A percentile compares a stretch with the other conserved stretches of the same genome.
Evolutionary conservation across 1,140 invertebrate genomes (phyloP).

Genomic region (Chionoecetes opilio): DNA sequence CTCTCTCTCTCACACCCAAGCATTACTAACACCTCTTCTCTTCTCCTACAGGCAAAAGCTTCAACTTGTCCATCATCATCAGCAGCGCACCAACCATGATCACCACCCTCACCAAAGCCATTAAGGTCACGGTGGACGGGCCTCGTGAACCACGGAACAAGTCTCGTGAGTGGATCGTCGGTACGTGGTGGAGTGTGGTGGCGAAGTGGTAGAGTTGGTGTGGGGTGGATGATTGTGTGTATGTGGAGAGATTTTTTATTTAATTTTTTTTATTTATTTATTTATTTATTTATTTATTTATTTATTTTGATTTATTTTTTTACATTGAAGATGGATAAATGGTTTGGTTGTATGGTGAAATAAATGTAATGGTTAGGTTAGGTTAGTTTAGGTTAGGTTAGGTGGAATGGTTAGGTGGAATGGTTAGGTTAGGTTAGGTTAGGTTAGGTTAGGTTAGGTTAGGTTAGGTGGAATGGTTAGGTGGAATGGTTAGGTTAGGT

Average conservation of each 20-base stretch:
- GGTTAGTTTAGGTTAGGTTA: too few relatives aligned
- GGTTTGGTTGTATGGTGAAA: too few relatives aligned
- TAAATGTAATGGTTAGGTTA: too few relatives aligned
- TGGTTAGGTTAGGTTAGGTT: too few relatives aligned
- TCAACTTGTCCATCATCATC: constrained; percentile 97
- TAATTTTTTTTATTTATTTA: neutral
- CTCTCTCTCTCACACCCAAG: too few relatives aligned
- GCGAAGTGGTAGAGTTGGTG: too few relatives aligned
- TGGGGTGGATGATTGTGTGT: neutral
- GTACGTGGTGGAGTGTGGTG: constrained; percentile 66
- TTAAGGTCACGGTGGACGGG: constrained; percentile 99
- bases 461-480: too few relatives aligned
- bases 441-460: too few relatives aligned
- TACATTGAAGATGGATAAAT: neutral
- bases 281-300: neutral
- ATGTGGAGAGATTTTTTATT: too few relatives aligned
- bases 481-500: too few relatives aligned
- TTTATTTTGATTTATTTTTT: neutral
- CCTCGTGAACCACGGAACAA: constrained; percentile 98
- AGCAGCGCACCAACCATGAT: constrained; percentile 96
- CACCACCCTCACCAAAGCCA: constrained; percentile 97
- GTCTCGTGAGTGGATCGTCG: constrained; percentile 91
- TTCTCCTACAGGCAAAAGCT: constrained; percentile 99
- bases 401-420: neutral
- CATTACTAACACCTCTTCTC: too few relatives aligned